phyloP scores from a whole-genome alignment of 2,113 vertebrate genomes.

The Myotis davidii region DNA sequence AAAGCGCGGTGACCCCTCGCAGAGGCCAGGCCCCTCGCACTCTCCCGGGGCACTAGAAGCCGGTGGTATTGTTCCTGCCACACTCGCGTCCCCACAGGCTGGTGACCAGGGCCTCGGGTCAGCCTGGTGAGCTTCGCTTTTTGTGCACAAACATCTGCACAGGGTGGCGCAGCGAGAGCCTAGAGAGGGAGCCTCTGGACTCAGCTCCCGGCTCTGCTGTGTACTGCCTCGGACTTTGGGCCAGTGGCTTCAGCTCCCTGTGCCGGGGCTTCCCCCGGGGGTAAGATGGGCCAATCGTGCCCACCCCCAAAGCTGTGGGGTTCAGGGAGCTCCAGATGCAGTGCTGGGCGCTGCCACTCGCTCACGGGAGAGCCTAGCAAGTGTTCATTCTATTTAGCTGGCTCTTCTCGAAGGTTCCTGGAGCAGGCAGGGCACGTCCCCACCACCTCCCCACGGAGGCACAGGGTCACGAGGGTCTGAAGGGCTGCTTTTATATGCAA shows the following conservation, averaged over 20 bases:
- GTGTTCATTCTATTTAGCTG: neutral
- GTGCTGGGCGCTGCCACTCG: accelerated
- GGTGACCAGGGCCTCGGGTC: no score
- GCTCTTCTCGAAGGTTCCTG: neutral
- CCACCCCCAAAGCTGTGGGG: neutral
- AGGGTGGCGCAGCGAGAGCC: accelerated
- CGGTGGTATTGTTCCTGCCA: neutral
- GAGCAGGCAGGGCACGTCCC: neutral
- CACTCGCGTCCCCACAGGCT: accelerated
- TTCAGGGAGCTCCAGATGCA: neutral
- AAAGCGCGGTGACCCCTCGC: neutral
- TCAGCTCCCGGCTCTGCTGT: neutral
- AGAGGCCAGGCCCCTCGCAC: neutral
- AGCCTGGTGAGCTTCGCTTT: neutral
- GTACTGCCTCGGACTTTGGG: neutral
- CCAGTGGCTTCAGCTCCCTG: neutral
- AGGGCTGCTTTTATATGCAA: neutral
- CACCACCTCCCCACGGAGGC: neutral
- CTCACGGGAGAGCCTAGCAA: neutral
- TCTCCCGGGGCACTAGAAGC: accelerated
- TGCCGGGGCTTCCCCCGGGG: neutral
- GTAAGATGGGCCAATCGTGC: neutral
- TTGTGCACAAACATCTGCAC: neutral
- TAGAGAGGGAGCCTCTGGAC: neutral
- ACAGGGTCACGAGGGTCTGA: neutral